Conservation (phyloP, 1,140 invertebrate species). For the Acromyrmex heyeri region DNA sequence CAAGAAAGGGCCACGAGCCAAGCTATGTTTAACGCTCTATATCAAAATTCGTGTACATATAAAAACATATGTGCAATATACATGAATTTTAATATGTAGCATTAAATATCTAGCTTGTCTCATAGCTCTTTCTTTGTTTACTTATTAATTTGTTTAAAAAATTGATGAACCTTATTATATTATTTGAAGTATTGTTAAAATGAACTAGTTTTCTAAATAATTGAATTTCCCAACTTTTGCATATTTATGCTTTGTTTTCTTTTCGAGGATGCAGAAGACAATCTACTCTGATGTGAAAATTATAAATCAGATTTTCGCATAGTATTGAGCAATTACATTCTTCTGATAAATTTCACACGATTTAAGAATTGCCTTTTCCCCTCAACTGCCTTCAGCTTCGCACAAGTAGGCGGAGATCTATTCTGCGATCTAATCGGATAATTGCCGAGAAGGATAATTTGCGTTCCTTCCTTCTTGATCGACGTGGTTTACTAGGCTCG, state of each 20-base stretch:
- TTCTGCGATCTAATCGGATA: constrained; percentile 51
- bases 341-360: not conserved
- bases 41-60: too few relatives aligned
- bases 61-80: too few relatives aligned
- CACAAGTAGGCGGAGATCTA: constrained; percentile 25
- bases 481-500: not conserved
- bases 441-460: constrained; percentile 25
- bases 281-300: not conserved
- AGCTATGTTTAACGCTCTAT: too few relatives aligned
- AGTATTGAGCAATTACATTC: constrained; percentile 15
- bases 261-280: not conserved
- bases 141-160: too few relatives aligned
- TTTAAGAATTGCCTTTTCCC: not conserved
- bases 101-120: too few relatives aligned
- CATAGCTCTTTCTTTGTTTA: too few relatives aligned
- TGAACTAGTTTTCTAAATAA: not conserved
- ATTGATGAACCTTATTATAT: too few relatives aligned
- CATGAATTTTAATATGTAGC: too few relatives aligned
- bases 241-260: not conserved
- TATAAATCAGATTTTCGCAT: not conserved
- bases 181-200: too few relatives aligned
- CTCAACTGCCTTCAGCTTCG: not conserved
- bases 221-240: not conserved
- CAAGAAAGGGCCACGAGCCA: too few relatives aligned
- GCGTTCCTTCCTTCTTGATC: constrained; percentile 9